Percentiles rank a stretch among this genome's conserved stretches.
phyloP scores from a whole-genome alignment of 2,113 vertebrate species.

The Emydura subglobosa region DNA sequence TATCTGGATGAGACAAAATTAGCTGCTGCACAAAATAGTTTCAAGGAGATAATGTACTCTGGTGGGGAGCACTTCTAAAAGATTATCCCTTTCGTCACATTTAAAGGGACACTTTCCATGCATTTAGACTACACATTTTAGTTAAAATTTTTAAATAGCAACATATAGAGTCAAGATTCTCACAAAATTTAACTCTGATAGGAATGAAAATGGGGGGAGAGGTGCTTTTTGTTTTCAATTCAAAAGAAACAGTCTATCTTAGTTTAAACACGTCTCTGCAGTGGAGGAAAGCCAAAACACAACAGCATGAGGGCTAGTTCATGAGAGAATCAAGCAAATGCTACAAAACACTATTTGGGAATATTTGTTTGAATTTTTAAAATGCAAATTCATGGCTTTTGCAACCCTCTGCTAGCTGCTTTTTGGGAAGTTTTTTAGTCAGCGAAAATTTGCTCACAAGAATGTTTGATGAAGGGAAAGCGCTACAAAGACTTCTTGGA shows the following conservation, averaged over 20 bases:
- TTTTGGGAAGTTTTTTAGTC: neutral
- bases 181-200: neutral
- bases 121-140: neutral
- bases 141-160: neutral
- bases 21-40: accelerated
- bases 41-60: neutral
- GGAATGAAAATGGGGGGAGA: neutral
- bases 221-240: neutral
- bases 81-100: neutral
- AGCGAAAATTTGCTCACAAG: neutral
- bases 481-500: neutral
- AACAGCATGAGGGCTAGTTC: neutral
- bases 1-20: neutral
- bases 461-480: neutral
- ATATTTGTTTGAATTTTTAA: neutral
- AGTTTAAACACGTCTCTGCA: neutral
- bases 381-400: neutral
- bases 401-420: neutral
- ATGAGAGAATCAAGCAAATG: neutral
- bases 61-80: accelerated
- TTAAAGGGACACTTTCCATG: neutral
- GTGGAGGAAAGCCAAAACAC: neutral
- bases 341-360: neutral
- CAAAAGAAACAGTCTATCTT: neutral
- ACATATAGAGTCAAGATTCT: neutral